Conservation (phyloP, 2,113 vertebrate species). For the Cygnus buccinator region DNA sequence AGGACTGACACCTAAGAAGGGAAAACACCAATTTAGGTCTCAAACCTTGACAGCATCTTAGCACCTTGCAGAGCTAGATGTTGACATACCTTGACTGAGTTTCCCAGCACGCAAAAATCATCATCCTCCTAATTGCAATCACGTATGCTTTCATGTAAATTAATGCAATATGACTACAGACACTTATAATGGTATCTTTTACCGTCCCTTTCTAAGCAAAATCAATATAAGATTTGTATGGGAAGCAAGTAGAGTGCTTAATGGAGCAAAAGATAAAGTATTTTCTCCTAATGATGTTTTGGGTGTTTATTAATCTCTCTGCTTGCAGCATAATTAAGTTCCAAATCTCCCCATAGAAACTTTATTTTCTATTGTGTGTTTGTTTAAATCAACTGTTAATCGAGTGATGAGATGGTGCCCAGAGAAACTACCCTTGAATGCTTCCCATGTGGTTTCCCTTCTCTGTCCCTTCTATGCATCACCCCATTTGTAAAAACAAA, state of each 20-base stretch:
- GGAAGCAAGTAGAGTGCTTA: not conserved
- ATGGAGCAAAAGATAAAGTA: not conserved
- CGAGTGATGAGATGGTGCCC: not conserved
- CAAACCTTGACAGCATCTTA: not conserved
- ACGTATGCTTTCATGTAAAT: not conserved
- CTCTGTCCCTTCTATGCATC: not conserved
- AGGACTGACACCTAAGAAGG: not conserved
- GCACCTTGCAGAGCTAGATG: not conserved
- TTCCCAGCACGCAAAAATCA: not conserved
- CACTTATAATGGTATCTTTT: not conserved
- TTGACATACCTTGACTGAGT: not conserved
- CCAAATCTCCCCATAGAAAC: not conserved
- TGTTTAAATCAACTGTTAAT: not conserved
- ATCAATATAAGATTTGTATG: not conserved
- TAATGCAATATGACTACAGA: not conserved
- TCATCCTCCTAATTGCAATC: not conserved
- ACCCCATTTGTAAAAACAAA: not conserved
- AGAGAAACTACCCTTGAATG: not conserved
- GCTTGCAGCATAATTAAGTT: not conserved
- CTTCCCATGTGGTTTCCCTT: not conserved
- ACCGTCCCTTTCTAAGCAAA: not conserved
- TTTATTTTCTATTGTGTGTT: not conserved
- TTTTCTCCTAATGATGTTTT: not conserved
- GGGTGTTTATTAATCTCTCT: not conserved
- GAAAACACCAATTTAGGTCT: not conserved